Base-by-base conservation (phyloP, 2,888 invertebrate species). In the Platycheirus rosarum region DNA sequence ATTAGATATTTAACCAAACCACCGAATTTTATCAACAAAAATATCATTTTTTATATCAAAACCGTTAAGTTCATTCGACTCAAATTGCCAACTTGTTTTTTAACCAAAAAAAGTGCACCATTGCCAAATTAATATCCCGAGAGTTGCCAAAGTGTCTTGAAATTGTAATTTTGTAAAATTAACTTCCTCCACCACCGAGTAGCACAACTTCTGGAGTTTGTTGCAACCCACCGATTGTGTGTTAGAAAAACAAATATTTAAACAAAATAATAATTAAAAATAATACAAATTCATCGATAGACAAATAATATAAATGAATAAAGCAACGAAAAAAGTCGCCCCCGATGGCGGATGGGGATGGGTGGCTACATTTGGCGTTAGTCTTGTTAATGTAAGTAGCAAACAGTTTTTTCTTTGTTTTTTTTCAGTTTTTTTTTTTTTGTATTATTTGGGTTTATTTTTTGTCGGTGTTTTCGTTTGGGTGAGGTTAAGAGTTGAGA, bases 271-370 rank as follows among this genome's bases (percentile, higher is more conserved):
- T 9, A 32, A 23, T 57, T 32, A 85, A 86, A 71, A 86, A 82
- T 46, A 62, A 69, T n/a, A n/a, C 44, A 75, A 85, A 37, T 14
- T n/a, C 18, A 78, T 46, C 40, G 23, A 60, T 35, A 35, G 57
- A 57, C 18, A 73, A 69, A 42, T 29, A 37, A 62, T 44, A 85
- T 86, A 86, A 66, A 91, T 90, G 85, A 86, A 86, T 84, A 91
- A 91, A 85, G 89, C 91, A 84, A 92, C 92, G 18, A 93, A 92
- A 90, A 93, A 94, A 91, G 93, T 95, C 85, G 95, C 96, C 35
- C 96, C 96, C 48, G 96, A 97, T 89, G 96, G 96, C 62, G 96
- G 96, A 65, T 97, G 96, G 95, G 97, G 96, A 68, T 97, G 96
- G 96, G 93, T 96, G 91, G 95, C 96, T 82, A 95, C 96, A 85